Base-by-base conservation (phyloP, 1,140 invertebrate species). In the Pseudomyrmex flavicornis region DNA sequence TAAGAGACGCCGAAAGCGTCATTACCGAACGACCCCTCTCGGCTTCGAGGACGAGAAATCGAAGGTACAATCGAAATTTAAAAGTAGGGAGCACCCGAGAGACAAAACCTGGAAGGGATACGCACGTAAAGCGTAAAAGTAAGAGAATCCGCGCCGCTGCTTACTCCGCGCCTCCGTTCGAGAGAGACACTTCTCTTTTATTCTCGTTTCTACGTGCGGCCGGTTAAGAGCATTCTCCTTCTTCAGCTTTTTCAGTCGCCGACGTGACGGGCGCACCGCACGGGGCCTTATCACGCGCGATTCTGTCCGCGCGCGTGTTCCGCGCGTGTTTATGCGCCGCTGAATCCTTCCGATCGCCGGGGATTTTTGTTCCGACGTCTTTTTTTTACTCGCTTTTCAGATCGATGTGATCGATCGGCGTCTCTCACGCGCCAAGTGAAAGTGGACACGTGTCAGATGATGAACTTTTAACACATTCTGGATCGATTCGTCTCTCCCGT, bases 221-320 rank as follows among this genome's bases (percentile, higher is more conserved):
- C 58, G 72, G 85, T 82, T 86, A 73, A 89, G 86, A 86, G 72
- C 66, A 46, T 56, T 88, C 88, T 89, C 89, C 91, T 91, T 89
- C 91, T 91, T 93, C 92, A 93, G 93, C 35, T 35, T 93, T 90
- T 91, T 90, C 86, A 90, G 88, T 93, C 87, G 90, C 86, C 90
- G 89, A 91, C 87, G 89, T 48, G 48, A 65, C 48, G 87, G 88
- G 5, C 5, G 87, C 90, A 86, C 84, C 90, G 90, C 74, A 87
- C 77, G 77, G 77, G 17, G 58, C 85, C 50, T 84, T 58, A 79
- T 77, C 69, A 82, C 58, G 73, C 63, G 46, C 66, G 46, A 82
- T 74, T 62, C 74, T 54, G 17, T 48, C 35, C 1, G 54, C 22
- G 26, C 66, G 10, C 79, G 72, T 68, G 84, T 83, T 7, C 22